These are phyloP conservation scores for Deladenus siricidicola DNA, from an alignment of 2,888 invertebrate genomes.

Conservation along the genomic window DNA sequence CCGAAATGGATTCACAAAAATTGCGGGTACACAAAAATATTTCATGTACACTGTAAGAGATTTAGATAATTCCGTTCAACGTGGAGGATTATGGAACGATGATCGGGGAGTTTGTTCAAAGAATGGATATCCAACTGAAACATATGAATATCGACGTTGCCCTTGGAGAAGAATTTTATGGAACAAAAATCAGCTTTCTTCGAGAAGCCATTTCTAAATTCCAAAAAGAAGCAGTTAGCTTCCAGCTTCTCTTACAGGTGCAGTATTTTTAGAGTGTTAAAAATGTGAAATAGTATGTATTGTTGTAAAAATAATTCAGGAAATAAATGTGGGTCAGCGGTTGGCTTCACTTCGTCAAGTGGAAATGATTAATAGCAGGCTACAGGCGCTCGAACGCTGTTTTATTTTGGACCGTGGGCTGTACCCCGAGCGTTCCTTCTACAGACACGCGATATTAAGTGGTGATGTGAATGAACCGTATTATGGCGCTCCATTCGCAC, in stretches of 20 bases:
- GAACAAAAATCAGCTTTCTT: constrained; percentile 9
- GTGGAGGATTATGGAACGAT: constrained; percentile 27
- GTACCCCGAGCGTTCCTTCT: constrained; percentile 11
- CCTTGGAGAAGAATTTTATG: constrained; percentile 16
- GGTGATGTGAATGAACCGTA: constrained; percentile 11
- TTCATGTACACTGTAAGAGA: too few species aligned
- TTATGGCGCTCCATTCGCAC: constrained; percentile 11
- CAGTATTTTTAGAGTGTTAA: not conserved
- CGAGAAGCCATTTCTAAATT: constrained; percentile 17
- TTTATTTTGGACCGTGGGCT: constrained; percentile 27
- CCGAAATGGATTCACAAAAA: too few species aligned
- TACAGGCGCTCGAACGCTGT: constrained; percentile 19
- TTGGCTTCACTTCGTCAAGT: constrained; percentile 9
- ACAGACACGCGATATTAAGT: constrained; percentile 24
- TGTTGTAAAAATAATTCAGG: too few species aligned
- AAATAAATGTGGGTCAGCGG: constrained; percentile 18
- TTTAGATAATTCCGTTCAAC: constrained; percentile 55
- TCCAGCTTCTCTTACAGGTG: constrained; percentile 22
- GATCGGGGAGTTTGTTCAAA: constrained; percentile 13
- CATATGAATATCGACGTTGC: constrained; percentile 19
- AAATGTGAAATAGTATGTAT: not conserved
- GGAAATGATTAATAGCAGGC: constrained; percentile 23
- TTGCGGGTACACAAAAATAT: too few species aligned
- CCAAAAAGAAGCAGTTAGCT: constrained; percentile 12
- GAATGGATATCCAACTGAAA: constrained; percentile 16